Base-by-base conservation (phyloP, 2,113 vertebrate species). In the Barnardius zonarius region DNA sequence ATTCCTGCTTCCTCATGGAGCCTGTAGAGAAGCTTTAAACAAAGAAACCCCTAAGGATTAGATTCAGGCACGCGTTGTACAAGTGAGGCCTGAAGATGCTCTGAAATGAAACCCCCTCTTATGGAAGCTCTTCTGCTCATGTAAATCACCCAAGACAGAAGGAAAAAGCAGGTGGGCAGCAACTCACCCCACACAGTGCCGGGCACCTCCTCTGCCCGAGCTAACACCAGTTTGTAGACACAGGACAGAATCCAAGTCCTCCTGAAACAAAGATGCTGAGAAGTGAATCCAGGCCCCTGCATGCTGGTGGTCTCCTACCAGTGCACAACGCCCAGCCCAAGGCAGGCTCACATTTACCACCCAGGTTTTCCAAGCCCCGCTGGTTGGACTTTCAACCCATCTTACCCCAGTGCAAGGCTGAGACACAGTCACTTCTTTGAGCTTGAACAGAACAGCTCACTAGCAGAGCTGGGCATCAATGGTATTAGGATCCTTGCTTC, bases 151-250 rank as follows among this genome's bases (percentile, higher is more conserved):
- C 1, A 5, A 11, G 44, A 49, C 46, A 62, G 35, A 30, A 35
- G 28, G 37, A 70, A 52, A 74, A 61, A 10, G 64, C 35, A 52
- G 35, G 67, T 7, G 66, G 41, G 61, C 59, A 91, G 52, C 37
- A 67, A n/a, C n/a, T 54, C 9, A 11, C 33, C 13, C 13, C 5
- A 0, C 51, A 11, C 6, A 5, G 39, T 16, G 70, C 66, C 83
- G 1, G 2, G 62, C 37, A 67, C 11, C 62, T n/a, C 41, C 73
- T 19, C 63, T 55, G 44, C 73, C 79, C 20, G 63, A n/a, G 80
- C 27, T 39, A 12, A 4, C 0, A 1, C 5, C 54, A 22, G 14
- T 10, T 6, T 51, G 70, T 17, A 37, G 51, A 23, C 39, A 11
- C 0, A 7, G 67, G n/a, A 51, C 55, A 48, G 37, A 67, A 14